Base-by-base conservation (phyloP, 2,888 invertebrate species). In the Andrena marginata region DNA sequence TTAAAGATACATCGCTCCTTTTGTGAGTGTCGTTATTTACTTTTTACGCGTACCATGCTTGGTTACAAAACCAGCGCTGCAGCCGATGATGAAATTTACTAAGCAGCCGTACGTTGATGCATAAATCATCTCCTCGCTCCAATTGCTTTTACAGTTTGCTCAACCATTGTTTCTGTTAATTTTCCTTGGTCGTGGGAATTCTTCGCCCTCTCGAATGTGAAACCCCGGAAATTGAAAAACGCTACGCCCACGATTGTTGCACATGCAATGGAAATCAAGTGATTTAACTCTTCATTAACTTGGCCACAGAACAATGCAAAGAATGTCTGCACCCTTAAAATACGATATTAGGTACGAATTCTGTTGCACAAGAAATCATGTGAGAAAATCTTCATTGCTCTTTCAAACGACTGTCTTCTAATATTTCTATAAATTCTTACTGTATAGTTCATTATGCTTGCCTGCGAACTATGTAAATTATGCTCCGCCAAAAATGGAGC, bases 1-100 rank as follows among this genome's bases (percentile, higher is more conserved):
- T 80, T 78, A 80, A 80, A 63, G 54, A 67, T 48, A 63, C 62
- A 78, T 56, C 10, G 65, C 31, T 71, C 67, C 67, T 77, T 63
- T 78, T 10, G 26, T 48, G 7, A 8, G n/a, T 26, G 13, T 51
- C 48, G 51, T 78, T 72, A 35, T 62, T 79, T 71, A 70, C 60
- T 70, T 77, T 80, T 80, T 69, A 42, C 60, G 26, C 51, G 10
- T 8, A 65, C 35, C 29, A 56, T 20, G 13, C 2, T 5, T 10
- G 20, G 23, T 13, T 62, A 54, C 31, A 48, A n/a, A 7, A 23
- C 31, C 26, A 48, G 54, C 63, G 29, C 48, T 65, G 31, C 48
- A 20, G 56, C 16, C 51, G 35, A 31, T 31, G 60, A 77, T 77
- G 51, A 64, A 77, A 64, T 77, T 76, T 54, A n/a, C 26, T 29